phyloP scores from a whole-genome alignment of 2,797 vertebrate species.

The Melanotaenia parkinsoni region DNA sequence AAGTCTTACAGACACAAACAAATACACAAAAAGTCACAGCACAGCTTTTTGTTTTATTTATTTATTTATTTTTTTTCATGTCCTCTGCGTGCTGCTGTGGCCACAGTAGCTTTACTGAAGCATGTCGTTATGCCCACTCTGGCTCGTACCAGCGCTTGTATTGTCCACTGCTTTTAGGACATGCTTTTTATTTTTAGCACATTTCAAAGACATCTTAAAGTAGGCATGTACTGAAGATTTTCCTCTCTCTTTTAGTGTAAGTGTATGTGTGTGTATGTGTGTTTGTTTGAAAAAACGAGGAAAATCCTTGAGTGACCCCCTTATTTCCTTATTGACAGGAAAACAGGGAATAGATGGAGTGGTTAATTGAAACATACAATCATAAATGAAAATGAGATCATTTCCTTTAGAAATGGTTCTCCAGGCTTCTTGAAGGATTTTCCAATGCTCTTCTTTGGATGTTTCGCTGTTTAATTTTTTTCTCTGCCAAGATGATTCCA shows the following conservation, averaged over 20 bases:
- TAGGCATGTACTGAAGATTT: conserved; percentile 4
- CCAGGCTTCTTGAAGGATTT: too few relatives aligned
- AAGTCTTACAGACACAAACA: conserved; percentile 36
- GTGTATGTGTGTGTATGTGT: background rate
- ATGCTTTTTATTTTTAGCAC: conserved; percentile 33
- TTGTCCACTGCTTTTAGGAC: conserved; percentile 48
- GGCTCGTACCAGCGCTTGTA: conserved; percentile 26
- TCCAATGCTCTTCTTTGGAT: background rate
- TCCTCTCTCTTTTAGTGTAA: background rate
- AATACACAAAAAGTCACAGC: conserved; percentile 33
- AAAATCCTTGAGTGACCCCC: background rate
- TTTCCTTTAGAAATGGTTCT: background rate
- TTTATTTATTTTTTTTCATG: conserved; percentile 13
- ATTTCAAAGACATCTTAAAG: conserved; percentile 9
- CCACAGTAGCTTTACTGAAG: conserved; percentile 54
- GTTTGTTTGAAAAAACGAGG: background rate
- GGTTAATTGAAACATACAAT: too few relatives aligned
- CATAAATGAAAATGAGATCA: too few relatives aligned
- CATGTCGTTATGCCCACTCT: conserved; percentile 44
- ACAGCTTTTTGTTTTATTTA: conserved; percentile 24
- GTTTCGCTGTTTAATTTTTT: background rate
- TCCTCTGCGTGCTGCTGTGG: conserved; percentile 41
- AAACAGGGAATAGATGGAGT: background rate
- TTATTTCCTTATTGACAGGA: background rate
- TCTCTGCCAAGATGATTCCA: background rate